Base-by-base conservation (phyloP, 2,888 invertebrate genomes). In the Apamea sordens region DNA sequence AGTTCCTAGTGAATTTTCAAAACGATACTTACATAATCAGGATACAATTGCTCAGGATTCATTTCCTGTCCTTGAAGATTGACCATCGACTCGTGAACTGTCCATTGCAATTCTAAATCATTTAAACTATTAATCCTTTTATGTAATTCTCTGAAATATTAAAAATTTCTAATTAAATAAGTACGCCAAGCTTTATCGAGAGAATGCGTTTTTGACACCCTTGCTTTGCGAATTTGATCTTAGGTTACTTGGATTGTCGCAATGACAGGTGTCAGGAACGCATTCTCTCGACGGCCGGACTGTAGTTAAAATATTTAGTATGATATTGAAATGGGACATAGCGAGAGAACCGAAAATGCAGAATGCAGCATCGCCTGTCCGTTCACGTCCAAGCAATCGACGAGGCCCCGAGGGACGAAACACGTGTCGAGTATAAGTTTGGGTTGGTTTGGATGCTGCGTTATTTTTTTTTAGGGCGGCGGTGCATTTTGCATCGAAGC, bases 51-150 rank as follows among this genome's bases (percentile, higher is more conserved):
- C 67, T 81, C 79, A 63, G 75, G 70, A 77, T 86, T 56, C 10
- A 79, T 74, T 80, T 86, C 77, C 44, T 63, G 41, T 70, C 77
- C 77, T 67, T 77, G 79, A n/a, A 92, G 68, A 65, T 92, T 79
- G 24, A 88, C 78, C 76, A 84, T 67, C 4, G 89, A 84, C 64
- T 93, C 90, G 47, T 93, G 80, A 28, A 95, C 89, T 80, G 89
- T 85, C 96, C 96, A 96, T 83, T 93, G 77, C n/a, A 95, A 81
- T 32, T 87, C 84, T 15, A 94, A 79, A 79, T 92, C 24, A 36
- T 59, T 67, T 13, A 71, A 56, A 67, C 18, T 64, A 47, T 73
- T 73, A 15, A 75, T 73, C 67, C 76, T 77, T 76, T 86, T 77
- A 32, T 44, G 21, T 70, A 85, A 61, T 77, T 85, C 83, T 75